Evolutionary conservation across 2,113 vertebrate species (phyloP), one percentile per base, ranked within the genome.

Genomic region (Neodon shergylaensis): DNA sequence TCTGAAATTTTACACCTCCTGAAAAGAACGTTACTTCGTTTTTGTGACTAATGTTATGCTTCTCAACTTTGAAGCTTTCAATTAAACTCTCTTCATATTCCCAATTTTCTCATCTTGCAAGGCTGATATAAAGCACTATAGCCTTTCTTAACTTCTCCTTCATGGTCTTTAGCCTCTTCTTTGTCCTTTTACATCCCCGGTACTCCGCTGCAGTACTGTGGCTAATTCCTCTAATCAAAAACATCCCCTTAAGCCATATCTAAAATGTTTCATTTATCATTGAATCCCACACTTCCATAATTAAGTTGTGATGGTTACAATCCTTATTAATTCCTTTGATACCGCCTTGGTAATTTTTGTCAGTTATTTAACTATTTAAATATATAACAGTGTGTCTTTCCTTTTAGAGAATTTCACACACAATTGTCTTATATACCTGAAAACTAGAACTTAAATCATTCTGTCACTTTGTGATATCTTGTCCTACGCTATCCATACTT

Each of bases 271-370:
- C 49, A 76, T 81, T 86, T 76, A 92, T 78, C 70, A 74, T 16
- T 72, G 66, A 84, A 1, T 91, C 89, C 47, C 49, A 89, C 1
- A 79, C 44, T 83, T 94, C 16, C 90, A n/a, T 22, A 39, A 73
- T 44, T 78, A 39, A 65, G 17, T 61, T 92, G 81, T 91, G 52
- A 79, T 52, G 8, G 19, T 28, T 81, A 82, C 52, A 89, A 76
- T 84, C 65, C 22, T 88, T 36, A 54, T 88, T 78, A 82, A 91
- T 72, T 93, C 33, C 61, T 73, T 79, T 74, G 44, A 94, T 58
- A 90, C 7, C 24, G 63, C 19, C 4, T 70, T 63, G 5, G 19
- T 63, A 85, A 90, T 52, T 92, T 68, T 78, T 16, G 42, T 19
- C 49, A 76, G 4, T 76, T 93, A 12, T 26, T 89, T 70, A 89